Evolutionary conservation across 1,140 invertebrate species (phyloP).

Genomic region (Magallana angulata): DNA sequence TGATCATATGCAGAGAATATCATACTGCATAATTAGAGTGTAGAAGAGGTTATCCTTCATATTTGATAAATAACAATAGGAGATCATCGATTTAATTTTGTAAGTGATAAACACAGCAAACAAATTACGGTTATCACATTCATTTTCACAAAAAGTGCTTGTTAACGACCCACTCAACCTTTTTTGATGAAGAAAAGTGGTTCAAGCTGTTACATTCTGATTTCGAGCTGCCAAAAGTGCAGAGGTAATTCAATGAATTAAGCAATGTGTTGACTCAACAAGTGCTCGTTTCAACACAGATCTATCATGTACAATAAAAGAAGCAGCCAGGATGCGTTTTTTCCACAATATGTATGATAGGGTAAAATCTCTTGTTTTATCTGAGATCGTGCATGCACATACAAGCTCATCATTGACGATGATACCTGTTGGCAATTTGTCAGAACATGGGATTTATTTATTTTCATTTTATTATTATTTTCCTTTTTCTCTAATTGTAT

Average conservation of each 20-base stretch:
- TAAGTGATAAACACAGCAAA: not conserved
- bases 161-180: not conserved
- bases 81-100: not conserved
- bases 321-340: not conserved
- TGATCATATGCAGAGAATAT: no score
- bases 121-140: not conserved
- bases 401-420: not conserved
- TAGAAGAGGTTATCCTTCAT: not conserved
- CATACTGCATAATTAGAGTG: not conserved
- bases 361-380: not conserved
- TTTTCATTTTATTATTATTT: no score
- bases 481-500: no score
- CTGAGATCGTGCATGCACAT: not conserved
- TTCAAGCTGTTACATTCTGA: not conserved
- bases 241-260: not conserved
- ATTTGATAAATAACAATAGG: not conserved
- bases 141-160: no score
- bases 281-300: not conserved
- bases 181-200: slow-evolving; percentile 3
- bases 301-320: no score
- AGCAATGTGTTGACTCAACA: not conserved
- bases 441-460: no score
- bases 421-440: no score
- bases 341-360: not conserved
- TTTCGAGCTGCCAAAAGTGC: not conserved